phyloP scores from a whole-genome alignment of 2,888 invertebrate species.

The Prionchulus punctatus region DNA sequence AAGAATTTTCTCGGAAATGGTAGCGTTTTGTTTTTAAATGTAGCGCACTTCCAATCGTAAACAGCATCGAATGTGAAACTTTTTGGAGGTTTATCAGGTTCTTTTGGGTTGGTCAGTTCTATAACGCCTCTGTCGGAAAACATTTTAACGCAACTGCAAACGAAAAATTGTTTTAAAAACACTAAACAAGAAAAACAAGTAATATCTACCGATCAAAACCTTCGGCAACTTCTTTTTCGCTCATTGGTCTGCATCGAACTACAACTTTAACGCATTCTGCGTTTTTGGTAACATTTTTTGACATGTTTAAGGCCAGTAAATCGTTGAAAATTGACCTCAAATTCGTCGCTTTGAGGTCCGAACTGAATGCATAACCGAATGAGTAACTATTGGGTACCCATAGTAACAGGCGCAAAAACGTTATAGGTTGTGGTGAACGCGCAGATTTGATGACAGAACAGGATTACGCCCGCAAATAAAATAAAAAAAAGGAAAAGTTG shows the following conservation, averaged over 20 bases:
- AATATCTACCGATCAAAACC: conserved; percentile 47
- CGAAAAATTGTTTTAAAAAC: neutral
- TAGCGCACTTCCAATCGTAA: conserved; percentile 63
- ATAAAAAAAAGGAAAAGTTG: too few relatives aligned
- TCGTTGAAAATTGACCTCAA: too few relatives aligned
- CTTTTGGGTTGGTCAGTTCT: conserved; percentile 68
- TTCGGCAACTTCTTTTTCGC: conserved; percentile 59
- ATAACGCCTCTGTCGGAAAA: conserved; percentile 70
- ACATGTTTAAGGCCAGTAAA: too few relatives aligned
- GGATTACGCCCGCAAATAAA: too few relatives aligned
- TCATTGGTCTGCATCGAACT: conserved; percentile 87
- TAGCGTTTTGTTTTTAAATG: neutral
- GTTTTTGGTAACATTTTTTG: neutral
- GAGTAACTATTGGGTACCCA: too few relatives aligned
- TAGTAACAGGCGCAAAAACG: too few relatives aligned
- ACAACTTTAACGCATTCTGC: conserved; percentile 82
- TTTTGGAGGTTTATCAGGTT: conserved; percentile 49
- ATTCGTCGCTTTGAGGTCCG: too few relatives aligned
- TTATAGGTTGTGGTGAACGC: too few relatives aligned
- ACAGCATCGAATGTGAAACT: conserved; percentile 94
- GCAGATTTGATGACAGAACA: too few relatives aligned
- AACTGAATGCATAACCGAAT: too few relatives aligned
- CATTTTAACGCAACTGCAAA: conserved; percentile 55
- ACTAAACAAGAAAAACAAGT: too few relatives aligned
- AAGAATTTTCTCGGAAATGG: neutral